phyloP scores from a whole-genome alignment of 2,113 vertebrate species.

The Pipra filicauda region DNA sequence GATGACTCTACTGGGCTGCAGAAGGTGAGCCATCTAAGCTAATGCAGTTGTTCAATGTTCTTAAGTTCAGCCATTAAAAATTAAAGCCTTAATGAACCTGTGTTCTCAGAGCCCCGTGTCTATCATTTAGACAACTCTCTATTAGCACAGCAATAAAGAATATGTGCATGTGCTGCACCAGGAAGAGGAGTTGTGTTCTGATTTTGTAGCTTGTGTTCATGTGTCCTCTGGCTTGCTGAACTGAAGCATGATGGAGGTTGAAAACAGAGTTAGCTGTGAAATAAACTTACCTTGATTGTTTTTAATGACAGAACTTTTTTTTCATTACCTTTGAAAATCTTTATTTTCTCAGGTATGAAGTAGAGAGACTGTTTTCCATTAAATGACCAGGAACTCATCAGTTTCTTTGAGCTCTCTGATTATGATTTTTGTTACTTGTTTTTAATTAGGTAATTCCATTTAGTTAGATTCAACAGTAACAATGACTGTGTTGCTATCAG shows the following conservation, averaged over 20 bases:
- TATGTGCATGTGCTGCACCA: fast-evolving
- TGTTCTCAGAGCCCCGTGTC: neutral
- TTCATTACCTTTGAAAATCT: neutral
- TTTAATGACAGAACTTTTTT: neutral
- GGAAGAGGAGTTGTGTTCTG: neutral
- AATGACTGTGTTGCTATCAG: neutral
- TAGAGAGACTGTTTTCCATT: neutral
- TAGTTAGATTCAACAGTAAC: neutral
- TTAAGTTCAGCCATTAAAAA: neutral
- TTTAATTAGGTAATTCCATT: neutral
- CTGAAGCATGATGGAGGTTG: neutral
- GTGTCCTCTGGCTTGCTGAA: neutral
- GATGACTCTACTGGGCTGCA: conserved; percentile 78
- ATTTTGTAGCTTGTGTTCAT: neutral
- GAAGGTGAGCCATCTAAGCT: conserved; percentile 72
- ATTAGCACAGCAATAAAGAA: neutral
- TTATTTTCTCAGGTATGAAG: neutral
- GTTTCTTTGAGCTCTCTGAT: neutral
- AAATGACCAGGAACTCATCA: neutral
- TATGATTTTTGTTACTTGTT: neutral
- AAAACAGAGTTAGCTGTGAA: neutral
- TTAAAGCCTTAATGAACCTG: neutral
- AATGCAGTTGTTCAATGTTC: neutral
- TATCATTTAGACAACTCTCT: neutral
- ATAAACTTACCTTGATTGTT: neutral